These are phyloP conservation scores for Ichneumoninae sp. DNA, from an alignment of 2,888 invertebrate species.

Conservation along the genomic window DNA sequence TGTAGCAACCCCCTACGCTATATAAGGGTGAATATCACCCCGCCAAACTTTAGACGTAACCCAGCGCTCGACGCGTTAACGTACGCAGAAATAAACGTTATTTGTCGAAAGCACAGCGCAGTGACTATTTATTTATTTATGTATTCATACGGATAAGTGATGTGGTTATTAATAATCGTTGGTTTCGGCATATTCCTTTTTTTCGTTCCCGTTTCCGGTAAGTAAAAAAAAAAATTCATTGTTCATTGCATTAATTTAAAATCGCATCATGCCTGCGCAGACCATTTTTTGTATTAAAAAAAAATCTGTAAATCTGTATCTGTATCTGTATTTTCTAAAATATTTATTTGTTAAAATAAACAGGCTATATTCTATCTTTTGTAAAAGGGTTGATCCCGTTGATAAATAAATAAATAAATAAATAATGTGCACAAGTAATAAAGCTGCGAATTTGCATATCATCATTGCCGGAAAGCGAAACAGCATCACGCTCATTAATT, in stretches of 20 bases:
- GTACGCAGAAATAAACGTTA: constrained; percentile 12
- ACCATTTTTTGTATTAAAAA: neutral
- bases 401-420: too few relatives aligned
- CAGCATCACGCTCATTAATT: constrained; percentile 13
- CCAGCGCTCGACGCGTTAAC: constrained; percentile 70
- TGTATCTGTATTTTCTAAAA: too few relatives aligned
- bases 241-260: neutral
- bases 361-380: too few relatives aligned
- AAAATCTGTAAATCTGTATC: neutral
- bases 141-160: constrained; percentile 5
- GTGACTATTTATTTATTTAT: neutral
- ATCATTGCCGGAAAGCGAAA: neutral
- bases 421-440: neutral
- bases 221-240: constrained; percentile 7
- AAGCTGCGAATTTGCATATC: constrained; percentile 12
- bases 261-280: too few relatives aligned
- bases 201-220: constrained; percentile 24
- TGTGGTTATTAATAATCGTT: constrained; percentile 30
- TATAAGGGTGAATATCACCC: constrained; percentile 78
- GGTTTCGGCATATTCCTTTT: constrained; percentile 21
- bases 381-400: too few relatives aligned
- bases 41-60: constrained; percentile 75
- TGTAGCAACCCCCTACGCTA: constrained; percentile 60
- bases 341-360: too few relatives aligned
- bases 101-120: neutral